A percentile compares a stretch with the other conserved stretches of the same genome.
Conservation (phyloP, 2,113 vertebrate species). For the Neotoma lepida region DNA sequence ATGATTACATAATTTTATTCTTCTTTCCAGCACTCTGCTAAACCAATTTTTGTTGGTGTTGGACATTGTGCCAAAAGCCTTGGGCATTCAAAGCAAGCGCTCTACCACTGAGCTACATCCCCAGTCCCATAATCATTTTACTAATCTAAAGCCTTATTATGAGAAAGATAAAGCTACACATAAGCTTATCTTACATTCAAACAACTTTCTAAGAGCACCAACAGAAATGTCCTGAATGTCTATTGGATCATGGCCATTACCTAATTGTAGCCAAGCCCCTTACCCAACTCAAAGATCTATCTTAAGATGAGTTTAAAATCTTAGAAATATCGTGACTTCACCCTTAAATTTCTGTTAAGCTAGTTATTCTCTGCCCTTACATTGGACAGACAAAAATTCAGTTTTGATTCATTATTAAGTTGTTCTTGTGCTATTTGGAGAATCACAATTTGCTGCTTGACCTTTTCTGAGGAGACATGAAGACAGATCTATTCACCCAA, state of each 20-base stretch:
- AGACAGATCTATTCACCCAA: not conserved
- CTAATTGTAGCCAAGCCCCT: not conserved
- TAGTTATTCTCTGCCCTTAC: not conserved
- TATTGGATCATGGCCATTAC: not conserved
- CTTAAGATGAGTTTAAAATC: not conserved
- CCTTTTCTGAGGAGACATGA: not conserved
- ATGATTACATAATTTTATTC: slow-evolving; percentile 43
- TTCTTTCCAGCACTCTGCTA: not conserved
- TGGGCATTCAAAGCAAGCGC: not conserved
- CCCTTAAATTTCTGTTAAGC: no score
- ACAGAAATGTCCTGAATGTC: not conserved
- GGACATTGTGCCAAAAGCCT: not conserved
- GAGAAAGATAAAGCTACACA: not conserved
- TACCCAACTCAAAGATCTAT: not conserved
- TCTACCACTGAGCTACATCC: not conserved
- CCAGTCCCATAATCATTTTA: not conserved
- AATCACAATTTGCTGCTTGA: not conserved
- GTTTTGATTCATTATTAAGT: not conserved
- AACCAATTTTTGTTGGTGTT: not conserved
- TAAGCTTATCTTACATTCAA: not conserved
- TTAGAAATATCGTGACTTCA: not conserved
- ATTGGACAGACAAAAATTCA: not conserved
- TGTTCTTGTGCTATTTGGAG: not conserved
- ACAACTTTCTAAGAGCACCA: not conserved
- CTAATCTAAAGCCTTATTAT: not conserved